Percentiles rank a stretch among this genome's conserved stretches.
Conservation (phyloP, 1,140 invertebrate species). For the Dreissena rostriformis region DNA sequence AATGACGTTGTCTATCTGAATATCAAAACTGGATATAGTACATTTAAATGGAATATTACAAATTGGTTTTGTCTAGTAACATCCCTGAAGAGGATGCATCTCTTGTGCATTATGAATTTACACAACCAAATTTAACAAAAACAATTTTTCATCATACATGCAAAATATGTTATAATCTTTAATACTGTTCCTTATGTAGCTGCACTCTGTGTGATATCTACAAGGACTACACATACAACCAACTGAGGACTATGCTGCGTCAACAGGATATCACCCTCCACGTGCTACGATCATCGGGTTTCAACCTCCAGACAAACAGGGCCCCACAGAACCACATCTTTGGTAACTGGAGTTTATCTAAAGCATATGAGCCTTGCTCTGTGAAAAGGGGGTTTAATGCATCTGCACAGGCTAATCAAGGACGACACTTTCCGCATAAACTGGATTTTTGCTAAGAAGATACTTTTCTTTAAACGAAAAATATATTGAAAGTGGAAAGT, state of each 20-base stretch:
- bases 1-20: no score
- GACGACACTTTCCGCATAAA: no score
- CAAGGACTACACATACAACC: slow-evolving; percentile 89
- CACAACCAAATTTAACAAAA: not conserved
- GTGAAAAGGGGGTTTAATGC: no score
- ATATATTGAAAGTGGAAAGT: no score
- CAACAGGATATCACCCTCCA: slow-evolving; percentile 92
- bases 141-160: not conserved
- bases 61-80: no score
- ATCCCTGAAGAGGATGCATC: not conserved
- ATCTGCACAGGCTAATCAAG: no score
- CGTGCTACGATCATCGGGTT: slow-evolving; percentile 86
- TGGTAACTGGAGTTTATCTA: slow-evolving; percentile 34
- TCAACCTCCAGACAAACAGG: slow-evolving; percentile 62
- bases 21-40: no score
- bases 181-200: not conserved
- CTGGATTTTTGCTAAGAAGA: no score
- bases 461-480: no score
- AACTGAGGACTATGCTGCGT: slow-evolving; percentile 87
- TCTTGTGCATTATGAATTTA: not conserved
- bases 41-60: no score
- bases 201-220: slow-evolving; percentile 83
- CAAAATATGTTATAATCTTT: not conserved
- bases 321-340: slow-evolving; percentile 60
- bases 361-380: no score